Conservation (phyloP, 2,797 vertebrate species). For the Xenentodon cancila region DNA sequence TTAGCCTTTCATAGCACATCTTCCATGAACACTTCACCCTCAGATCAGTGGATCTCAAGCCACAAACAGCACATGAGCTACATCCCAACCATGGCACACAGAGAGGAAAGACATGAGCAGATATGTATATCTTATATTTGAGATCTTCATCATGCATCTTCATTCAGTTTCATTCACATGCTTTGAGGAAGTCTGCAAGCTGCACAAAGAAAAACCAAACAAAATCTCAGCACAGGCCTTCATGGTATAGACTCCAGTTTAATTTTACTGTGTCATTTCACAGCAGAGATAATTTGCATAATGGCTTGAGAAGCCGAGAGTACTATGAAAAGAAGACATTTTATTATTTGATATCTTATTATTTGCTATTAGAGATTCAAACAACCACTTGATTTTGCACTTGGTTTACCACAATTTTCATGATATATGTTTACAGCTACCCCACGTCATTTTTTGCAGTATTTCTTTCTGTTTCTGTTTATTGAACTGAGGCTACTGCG, state of each 20-base stretch:
- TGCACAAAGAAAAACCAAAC: conserved; percentile 33
- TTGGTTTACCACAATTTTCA: conserved; percentile 23
- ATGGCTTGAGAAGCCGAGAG: conserved; percentile 19
- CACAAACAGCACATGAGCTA: conserved; percentile 44
- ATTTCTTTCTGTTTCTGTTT: conserved; percentile 23
- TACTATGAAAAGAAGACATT: conserved; percentile 52
- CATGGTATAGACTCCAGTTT: conserved; percentile 24
- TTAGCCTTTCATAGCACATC: conserved; percentile 25
- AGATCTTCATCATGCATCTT: conserved; percentile 51
- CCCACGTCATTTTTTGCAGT: conserved; percentile 12
- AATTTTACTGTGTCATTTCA: conserved; percentile 41
- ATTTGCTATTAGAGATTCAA: conserved; percentile 24
- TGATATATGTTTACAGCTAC: conserved; percentile 26
- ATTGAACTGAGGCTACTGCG: conserved; percentile 20
- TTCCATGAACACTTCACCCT: conserved; percentile 39
- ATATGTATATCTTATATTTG: conserved; percentile 59
- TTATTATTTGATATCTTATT: conserved; percentile 22
- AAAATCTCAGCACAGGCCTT: conserved; percentile 31
- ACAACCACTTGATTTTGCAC: conserved; percentile 32
- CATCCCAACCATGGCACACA: conserved; percentile 14
- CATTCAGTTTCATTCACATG: conserved; percentile 23
- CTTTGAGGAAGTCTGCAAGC: conserved; percentile 28
- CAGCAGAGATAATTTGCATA: conserved; percentile 33
- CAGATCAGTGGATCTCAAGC: conserved; percentile 45
- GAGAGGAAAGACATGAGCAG: conserved; percentile 40